Evolutionary conservation across 2,888 invertebrate genomes (phyloP).

Genomic region (Athalia rosae): DNA sequence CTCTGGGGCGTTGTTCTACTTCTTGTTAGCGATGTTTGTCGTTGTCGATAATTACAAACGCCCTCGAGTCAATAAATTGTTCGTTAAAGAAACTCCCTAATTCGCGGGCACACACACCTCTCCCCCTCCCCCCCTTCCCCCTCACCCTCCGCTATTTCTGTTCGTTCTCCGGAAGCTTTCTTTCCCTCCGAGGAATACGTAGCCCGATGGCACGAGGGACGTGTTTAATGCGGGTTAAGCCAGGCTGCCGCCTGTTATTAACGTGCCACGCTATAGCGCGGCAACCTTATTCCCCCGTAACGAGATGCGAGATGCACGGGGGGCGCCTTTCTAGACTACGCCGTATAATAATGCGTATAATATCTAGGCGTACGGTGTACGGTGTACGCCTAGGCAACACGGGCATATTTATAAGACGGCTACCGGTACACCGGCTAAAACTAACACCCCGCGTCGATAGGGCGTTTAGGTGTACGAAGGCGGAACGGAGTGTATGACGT

Average conservation of each 20-base stretch:
- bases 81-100: background rate
- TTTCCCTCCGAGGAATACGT: constrained; percentile 9
- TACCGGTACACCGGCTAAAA: too few species aligned
- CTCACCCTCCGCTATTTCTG: background rate
- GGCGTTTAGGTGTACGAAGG: too few species aligned
- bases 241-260: constrained; percentile 42
- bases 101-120: background rate
- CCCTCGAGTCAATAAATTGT: background rate
- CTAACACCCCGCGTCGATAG: too few species aligned
- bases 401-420: background rate
- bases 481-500: background rate
- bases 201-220: background rate
- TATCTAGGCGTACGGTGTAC: constrained; percentile 5
- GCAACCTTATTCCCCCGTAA: constrained; percentile 10
- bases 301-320: constrained; percentile 9
- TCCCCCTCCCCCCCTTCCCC: background rate
- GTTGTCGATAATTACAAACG: too few species aligned
- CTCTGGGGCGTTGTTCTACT: too few species aligned
- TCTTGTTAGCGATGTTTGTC: too few species aligned
- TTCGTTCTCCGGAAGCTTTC: background rate
- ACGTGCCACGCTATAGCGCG: constrained; percentile 25
- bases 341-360: background rate
- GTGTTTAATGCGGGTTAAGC: constrained; percentile 42
- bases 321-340: background rate
- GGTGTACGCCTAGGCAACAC: background rate